Evolutionary conservation across 2,888 invertebrate genomes (phyloP).

Genomic region (Danaus chrysippus): DNA sequence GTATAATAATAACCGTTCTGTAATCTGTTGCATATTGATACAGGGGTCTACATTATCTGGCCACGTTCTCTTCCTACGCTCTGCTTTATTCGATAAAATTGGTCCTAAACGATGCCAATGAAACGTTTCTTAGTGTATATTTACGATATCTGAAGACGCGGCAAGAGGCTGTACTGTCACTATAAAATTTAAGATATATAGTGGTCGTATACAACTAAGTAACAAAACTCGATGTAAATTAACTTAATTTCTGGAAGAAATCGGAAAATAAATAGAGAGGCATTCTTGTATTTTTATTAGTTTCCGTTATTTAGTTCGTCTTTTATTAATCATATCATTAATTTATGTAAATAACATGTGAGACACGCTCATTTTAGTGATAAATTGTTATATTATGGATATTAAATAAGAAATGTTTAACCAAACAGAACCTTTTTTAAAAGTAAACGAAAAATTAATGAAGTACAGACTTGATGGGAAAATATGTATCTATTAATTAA

Average conservation of each 20-base stretch:
- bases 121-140: constrained; percentile 71
- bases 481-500: too few relatives aligned
- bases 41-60: constrained; percentile 49
- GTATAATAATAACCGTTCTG: constrained; percentile 29
- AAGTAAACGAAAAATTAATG: too few relatives aligned
- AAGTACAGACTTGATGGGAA: too few relatives aligned
- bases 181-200: constrained; percentile 63
- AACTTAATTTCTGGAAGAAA: constrained; percentile 29
- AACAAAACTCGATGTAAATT: constrained; percentile 31
- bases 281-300: constrained; percentile 18
- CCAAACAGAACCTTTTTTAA: too few relatives aligned
- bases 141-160: constrained; percentile 62
- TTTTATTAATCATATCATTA: constrained; percentile 22
- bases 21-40: constrained; percentile 22
- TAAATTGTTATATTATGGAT: constrained; percentile 14
- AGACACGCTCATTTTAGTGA: constrained; percentile 16
- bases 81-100: constrained; percentile 75
- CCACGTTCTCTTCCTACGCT: constrained; percentile 63
- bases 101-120: constrained; percentile 76
- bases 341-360: constrained; percentile 25
- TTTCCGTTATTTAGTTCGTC: constrained; percentile 21
- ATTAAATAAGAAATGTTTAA: constrained; percentile 1
- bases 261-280: constrained; percentile 20
- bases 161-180: constrained; percentile 47
- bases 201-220: constrained; percentile 38